Percentiles rank a stretch among this genome's conserved stretches.
phyloP scores from a whole-genome alignment of 2,797 vertebrate genomes.

The Falco columbarius region DNA sequence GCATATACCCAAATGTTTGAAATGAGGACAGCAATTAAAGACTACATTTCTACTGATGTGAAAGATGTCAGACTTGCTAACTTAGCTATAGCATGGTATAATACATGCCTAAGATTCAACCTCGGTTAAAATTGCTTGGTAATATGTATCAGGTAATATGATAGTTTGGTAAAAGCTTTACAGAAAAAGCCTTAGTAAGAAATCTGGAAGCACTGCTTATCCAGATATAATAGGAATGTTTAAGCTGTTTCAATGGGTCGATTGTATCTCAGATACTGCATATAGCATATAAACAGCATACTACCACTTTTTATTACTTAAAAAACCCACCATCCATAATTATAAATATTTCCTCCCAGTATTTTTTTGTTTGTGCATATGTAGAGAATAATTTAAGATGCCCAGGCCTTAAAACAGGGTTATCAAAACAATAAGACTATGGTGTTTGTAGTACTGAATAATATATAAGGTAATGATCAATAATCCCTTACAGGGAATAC shows the following conservation, averaged over 20 bases:
- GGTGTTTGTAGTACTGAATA: conserved; percentile 57
- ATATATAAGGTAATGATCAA: conserved; percentile 56
- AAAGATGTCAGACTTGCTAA: conserved; percentile 20
- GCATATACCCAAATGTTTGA: neutral
- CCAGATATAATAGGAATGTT: neutral
- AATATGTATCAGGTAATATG: neutral
- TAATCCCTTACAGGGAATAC: conserved; percentile 43
- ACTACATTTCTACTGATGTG: neutral
- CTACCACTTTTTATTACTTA: neutral
- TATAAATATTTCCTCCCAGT: neutral
- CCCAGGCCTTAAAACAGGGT: neutral
- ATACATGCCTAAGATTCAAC: neutral
- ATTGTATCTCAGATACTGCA: neutral
- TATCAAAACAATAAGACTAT: conserved; percentile 24
- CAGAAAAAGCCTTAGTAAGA: conserved; percentile 11
- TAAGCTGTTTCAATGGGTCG: neutral
- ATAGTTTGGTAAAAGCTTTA: conserved; percentile 51
- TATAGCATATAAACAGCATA: neutral
- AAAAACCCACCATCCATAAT: neutral
- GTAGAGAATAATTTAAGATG: conserved; percentile 27
- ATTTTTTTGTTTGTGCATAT: conserved; percentile 4
- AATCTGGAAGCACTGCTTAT: neutral
- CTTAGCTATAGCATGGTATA: neutral
- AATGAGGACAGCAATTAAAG: conserved; percentile 30
- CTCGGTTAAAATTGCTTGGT: conserved; percentile 32